A percentile compares a stretch with the other conserved stretches of the same genome.
Conservation (phyloP, 2,888 invertebrate genomes). For the Xestia c-nigrum region DNA sequence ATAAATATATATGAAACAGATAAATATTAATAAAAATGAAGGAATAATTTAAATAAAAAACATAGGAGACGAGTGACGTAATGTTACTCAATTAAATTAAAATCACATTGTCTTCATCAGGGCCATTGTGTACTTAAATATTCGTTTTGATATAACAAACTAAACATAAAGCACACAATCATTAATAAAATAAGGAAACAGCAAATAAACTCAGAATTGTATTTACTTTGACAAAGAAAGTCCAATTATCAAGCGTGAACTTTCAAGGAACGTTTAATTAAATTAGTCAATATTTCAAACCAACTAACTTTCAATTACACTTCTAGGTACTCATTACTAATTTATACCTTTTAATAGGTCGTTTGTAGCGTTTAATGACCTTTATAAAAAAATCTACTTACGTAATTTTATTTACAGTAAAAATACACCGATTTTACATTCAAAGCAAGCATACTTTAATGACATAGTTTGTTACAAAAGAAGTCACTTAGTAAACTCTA, state of each 20-base stretch:
- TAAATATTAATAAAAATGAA: not conserved
- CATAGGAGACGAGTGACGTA: fast-evolving
- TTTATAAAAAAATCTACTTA: constrained; percentile 43
- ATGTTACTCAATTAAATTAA: constrained; percentile 25
- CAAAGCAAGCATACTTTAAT: constrained; percentile 54
- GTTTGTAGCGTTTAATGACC: constrained; percentile 21
- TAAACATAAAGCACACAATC: not conserved
- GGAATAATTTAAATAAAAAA: not conserved
- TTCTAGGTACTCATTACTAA: constrained; percentile 42
- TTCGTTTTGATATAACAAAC: not conserved
- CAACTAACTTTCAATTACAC: constrained; percentile 43
- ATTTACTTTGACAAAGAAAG: constrained; percentile 37
- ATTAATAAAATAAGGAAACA: constrained; percentile 16
- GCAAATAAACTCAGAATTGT: constrained; percentile 25
- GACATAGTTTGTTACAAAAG: constrained; percentile 28
- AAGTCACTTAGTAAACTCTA: constrained; percentile 10
- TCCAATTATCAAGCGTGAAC: constrained; percentile 25
- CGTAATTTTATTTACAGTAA: constrained; percentile 52
- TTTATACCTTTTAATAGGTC: constrained; percentile 36
- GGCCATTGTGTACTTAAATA: constrained; percentile 33
- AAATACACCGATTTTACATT: constrained; percentile 52
- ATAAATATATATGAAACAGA: constrained; percentile 1
- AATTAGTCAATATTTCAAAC: constrained; percentile 48
- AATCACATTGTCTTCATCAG: constrained; percentile 68
- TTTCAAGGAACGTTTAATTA: constrained; percentile 41